A percentile compares a stretch with the other conserved stretches of the same genome.
These are phyloP conservation scores for Hyperoodon ampullatus DNA, from an alignment of 2,113 vertebrate genomes.

Conservation along the genomic window DNA sequence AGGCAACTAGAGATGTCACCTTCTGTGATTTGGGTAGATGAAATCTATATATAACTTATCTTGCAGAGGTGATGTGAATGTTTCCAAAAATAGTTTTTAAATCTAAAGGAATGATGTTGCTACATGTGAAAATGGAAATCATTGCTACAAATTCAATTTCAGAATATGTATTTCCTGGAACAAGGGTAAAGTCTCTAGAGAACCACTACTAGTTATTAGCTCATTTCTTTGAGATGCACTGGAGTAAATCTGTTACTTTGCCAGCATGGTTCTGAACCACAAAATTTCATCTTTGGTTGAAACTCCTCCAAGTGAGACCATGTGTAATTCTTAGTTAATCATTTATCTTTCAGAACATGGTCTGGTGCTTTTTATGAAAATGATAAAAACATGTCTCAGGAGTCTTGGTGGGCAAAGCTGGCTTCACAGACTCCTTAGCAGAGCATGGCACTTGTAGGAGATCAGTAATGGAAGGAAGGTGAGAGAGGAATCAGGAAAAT, in stretches of 20 bases:
- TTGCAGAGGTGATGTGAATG: slow-evolving; percentile 41
- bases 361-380: background rate
- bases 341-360: slow-evolving; percentile 22
- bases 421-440: background rate
- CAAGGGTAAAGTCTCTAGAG: slow-evolving; percentile 61
- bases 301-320: slow-evolving; percentile 47
- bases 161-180: slow-evolving; percentile 77
- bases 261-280: slow-evolving; percentile 52
- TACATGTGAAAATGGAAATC: slow-evolving; percentile 67
- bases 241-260: slow-evolving; percentile 23
- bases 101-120: slow-evolving; percentile 19
- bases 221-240: slow-evolving; percentile 57
- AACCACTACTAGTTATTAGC: slow-evolving; percentile 49
- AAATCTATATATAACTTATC: slow-evolving; percentile 23
- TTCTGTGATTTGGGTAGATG: background rate
- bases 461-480: background rate
- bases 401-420: background rate
- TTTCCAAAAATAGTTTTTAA: background rate
- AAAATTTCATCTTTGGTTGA: slow-evolving; percentile 68
- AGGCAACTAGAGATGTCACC: background rate
- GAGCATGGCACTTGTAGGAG: background rate
- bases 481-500: background rate
- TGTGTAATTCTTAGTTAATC: background rate
- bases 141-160: slow-evolving; percentile 60
- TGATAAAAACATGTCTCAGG: background rate